Percentiles rank a stretch among this genome's conserved stretches.
Evolutionary conservation across 2,113 vertebrate species (phyloP).

Genomic region (Caranx melampygus): DNA sequence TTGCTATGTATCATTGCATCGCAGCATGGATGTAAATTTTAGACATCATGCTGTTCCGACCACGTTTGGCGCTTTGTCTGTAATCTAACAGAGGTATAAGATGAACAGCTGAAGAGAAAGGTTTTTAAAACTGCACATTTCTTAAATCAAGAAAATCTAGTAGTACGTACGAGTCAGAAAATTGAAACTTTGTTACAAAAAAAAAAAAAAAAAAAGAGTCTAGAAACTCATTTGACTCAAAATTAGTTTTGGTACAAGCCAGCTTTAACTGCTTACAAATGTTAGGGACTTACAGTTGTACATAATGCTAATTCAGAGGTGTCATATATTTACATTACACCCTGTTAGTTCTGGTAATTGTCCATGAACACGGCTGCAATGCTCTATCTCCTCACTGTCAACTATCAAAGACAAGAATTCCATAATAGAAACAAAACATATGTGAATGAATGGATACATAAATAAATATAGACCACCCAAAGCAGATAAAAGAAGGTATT

Average conservation of each 20-base stretch:
- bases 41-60: too few species aligned
- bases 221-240: not conserved
- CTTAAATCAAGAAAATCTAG: not conserved
- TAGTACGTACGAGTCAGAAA: not conserved
- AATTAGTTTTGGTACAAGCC: not conserved
- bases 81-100: too few species aligned
- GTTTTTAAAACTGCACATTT: not conserved
- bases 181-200: too few species aligned
- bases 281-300: not conserved
- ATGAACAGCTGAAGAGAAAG: not conserved
- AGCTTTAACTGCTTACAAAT: not conserved
- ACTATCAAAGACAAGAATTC: not conserved
- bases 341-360: not conserved
- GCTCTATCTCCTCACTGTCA: not conserved
- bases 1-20: too few species aligned
- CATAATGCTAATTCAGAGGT: not conserved
- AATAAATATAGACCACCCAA: not conserved
- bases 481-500: not conserved
- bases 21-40: too few species aligned
- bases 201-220: not conserved
- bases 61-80: too few species aligned
- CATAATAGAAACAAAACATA: not conserved
- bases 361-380: not conserved
- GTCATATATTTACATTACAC: not conserved
- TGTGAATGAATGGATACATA: not conserved